Conservation (phyloP, 2,888 invertebrate species). For the Cyclophora punctaria region DNA sequence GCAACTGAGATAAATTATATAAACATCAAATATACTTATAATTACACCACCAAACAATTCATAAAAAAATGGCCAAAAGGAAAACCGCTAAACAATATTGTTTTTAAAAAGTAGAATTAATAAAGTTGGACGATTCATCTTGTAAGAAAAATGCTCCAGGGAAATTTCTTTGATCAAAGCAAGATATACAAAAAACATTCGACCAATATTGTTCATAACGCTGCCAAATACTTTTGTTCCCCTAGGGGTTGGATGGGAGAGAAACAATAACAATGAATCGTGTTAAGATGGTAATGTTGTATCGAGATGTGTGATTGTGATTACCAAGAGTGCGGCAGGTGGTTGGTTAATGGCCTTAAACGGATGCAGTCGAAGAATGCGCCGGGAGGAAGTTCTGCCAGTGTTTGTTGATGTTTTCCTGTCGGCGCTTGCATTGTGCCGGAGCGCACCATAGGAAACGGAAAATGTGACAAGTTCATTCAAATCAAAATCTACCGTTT, state of each 20-base stretch:
- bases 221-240: neutral
- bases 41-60: too few species aligned
- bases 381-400: constrained; percentile 31
- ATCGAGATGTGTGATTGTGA: neutral
- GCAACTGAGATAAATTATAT: too few species aligned
- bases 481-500: too few species aligned
- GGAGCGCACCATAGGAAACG: constrained; percentile 22
- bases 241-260: too few species aligned
- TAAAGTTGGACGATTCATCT: constrained; percentile 15
- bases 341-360: constrained; percentile 17
- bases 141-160: constrained; percentile 13
- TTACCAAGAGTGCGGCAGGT: constrained; percentile 10
- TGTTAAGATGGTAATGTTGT: too few species aligned
- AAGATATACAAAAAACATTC: constrained; percentile 11
- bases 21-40: too few species aligned
- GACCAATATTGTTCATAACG: constrained; percentile 5
- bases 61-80: too few species aligned
- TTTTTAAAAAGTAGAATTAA: constrained; percentile 6
- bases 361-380: constrained; percentile 31
- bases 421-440: constrained; percentile 9
- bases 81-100: too few species aligned
- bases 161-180: constrained; percentile 16
- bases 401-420: constrained; percentile 41
- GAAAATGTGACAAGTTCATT: constrained; percentile 15
- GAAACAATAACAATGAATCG: too few species aligned